These are phyloP conservation scores for Myopa testacea DNA, from an alignment of 2,888 invertebrate genomes.

Conservation along the genomic window DNA sequence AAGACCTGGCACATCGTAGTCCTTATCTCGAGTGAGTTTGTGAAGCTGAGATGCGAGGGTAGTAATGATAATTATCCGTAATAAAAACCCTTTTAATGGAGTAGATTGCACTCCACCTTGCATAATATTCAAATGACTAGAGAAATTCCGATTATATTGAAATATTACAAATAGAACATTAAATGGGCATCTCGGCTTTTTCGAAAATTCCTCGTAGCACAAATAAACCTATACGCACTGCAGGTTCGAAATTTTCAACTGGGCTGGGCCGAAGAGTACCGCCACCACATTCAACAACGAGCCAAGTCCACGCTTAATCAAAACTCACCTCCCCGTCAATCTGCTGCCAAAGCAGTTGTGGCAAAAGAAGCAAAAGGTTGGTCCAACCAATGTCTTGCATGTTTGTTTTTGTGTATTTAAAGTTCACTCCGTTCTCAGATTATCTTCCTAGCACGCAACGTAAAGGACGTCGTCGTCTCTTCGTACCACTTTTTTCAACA, in stretches of 20 bases:
- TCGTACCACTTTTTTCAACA: constrained; percentile 77
- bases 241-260: background rate
- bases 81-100: constrained; percentile 41
- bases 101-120: constrained; percentile 45
- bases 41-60: too few species aligned
- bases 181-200: too few species aligned
- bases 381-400: background rate
- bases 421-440: constrained; percentile 67
- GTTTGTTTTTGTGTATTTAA: background rate
- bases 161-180: too few species aligned
- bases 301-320: constrained; percentile 50
- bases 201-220: too few species aligned
- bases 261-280: background rate
- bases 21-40: background rate
- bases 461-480: constrained; percentile 84
- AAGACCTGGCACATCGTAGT: constrained; percentile 34
- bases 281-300: constrained; percentile 25
- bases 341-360: constrained; percentile 52
- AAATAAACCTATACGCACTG: too few species aligned
- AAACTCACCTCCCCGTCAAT: constrained; percentile 53
- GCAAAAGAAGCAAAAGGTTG: constrained; percentile 50
- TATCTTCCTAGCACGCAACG: constrained; percentile 85
- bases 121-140: background rate
- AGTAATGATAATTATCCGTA: too few species aligned
- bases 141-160: background rate